A percentile compares a stretch with the other conserved stretches of the same genome.
phyloP scores from a whole-genome alignment of 2,888 invertebrate species.

The Melitaea athalia region DNA sequence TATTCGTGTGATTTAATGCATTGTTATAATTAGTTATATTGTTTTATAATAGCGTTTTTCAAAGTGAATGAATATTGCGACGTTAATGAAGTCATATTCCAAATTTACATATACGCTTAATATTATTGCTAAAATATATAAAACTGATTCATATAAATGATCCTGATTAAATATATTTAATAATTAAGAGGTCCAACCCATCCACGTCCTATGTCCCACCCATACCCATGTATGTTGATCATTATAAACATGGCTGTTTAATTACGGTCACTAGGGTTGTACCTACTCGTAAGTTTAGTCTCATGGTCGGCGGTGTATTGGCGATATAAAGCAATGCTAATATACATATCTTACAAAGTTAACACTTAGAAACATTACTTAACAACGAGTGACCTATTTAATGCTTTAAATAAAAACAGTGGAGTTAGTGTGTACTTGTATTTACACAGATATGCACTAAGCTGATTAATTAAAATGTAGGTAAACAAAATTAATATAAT shows the following conservation, averaged over 20 bases:
- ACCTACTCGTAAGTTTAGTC: not conserved
- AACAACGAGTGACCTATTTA: too few relatives aligned
- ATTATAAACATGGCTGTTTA: not conserved
- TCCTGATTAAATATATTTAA: not conserved
- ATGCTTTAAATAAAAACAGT: too few relatives aligned
- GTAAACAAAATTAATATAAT: conserved; percentile 48
- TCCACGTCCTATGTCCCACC: too few relatives aligned
- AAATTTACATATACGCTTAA: not conserved
- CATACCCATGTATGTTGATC: not conserved
- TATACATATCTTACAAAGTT: too few relatives aligned
- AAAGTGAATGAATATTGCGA: not conserved
- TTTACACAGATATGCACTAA: conserved; percentile 48
- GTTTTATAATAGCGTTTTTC: too few relatives aligned
- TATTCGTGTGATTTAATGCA: conserved; percentile 29
- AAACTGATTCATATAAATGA: not conserved
- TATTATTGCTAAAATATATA: not conserved
- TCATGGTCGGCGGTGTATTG: not conserved
- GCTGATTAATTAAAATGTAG: conserved; percentile 50
- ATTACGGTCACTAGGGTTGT: not conserved
- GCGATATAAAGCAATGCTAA: not conserved
- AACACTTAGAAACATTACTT: too few relatives aligned
- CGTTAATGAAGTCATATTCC: not conserved
- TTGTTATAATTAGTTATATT: too few relatives aligned
- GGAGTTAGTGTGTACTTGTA: conserved; percentile 36
- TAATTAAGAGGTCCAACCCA: not conserved